Evolutionary conservation across 2,113 vertebrate genomes (phyloP).

Genomic region (Oryzias javanicus): DNA sequence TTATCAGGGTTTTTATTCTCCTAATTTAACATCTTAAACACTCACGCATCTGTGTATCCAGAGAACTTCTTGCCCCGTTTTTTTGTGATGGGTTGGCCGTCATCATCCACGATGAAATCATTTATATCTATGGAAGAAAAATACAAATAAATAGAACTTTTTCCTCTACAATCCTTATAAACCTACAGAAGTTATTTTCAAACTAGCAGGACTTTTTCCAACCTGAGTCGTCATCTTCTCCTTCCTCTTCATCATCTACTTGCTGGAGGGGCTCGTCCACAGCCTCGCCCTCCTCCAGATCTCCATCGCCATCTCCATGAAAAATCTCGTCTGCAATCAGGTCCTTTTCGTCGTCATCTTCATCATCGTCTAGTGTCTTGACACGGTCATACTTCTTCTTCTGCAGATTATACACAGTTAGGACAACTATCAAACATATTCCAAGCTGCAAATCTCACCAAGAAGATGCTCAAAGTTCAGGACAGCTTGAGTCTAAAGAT

Average conservation of each 20-base stretch:
- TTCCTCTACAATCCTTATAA: not conserved
- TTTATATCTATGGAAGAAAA: slow-evolving; percentile 83
- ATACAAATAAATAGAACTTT: not conserved
- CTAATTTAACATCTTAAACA: slow-evolving; percentile 12
- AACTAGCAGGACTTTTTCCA: slow-evolving; percentile 12
- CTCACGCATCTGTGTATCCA: slow-evolving; percentile 97
- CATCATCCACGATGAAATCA: slow-evolving; percentile 97
- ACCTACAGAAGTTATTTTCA: not conserved
- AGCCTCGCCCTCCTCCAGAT: slow-evolving; percentile 89
- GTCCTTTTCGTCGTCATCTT: slow-evolving; percentile 93
- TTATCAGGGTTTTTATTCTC: too few relatives aligned
- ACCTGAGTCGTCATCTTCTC: slow-evolving; percentile 93
- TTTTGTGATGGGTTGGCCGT: slow-evolving; percentile 94
- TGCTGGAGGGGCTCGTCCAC: slow-evolving; percentile 79
- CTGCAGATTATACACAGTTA: slow-evolving; percentile 21
- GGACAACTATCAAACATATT: not conserved
- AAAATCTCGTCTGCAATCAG: slow-evolving; percentile 96
- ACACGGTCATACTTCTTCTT: slow-evolving; percentile 96
- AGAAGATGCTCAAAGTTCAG: not conserved
- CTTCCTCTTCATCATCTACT: slow-evolving; percentile 90
- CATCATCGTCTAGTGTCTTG: slow-evolving; percentile 93
- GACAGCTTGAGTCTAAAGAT: not conserved
- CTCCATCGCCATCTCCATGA: slow-evolving; percentile 89
- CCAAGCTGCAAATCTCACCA: not conserved
- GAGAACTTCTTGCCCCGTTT: slow-evolving; percentile 94